Evolutionary conservation across 2,797 vertebrate species (phyloP).

Genomic region (Poecilia velifera): DNA sequence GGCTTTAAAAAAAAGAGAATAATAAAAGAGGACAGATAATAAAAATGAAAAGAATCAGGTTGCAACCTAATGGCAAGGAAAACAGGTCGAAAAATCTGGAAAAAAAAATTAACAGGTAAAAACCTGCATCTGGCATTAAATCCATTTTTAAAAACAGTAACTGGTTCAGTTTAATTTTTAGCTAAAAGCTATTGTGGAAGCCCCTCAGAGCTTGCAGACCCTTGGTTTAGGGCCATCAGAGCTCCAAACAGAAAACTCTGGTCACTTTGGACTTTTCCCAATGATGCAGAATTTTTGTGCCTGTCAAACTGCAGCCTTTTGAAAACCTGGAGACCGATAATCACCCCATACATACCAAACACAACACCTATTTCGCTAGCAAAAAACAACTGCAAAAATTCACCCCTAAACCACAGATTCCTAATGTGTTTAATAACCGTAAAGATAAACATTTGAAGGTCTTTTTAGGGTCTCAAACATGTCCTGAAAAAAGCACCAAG

Average conservation of each 20-base stretch:
- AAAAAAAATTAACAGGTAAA: too few species aligned
- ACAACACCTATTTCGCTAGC: not conserved
- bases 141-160: too few species aligned
- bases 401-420: constrained; percentile 24
- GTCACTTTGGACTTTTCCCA: not conserved
- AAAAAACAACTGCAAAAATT: not conserved
- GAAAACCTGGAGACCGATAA: not conserved
- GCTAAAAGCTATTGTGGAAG: too few species aligned
- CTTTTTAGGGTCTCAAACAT: constrained; percentile 29
- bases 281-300: not conserved
- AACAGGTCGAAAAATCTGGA: too few species aligned
- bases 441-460: constrained; percentile 6
- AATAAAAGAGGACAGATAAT: too few species aligned
- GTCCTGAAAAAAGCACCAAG: constrained; percentile 10
- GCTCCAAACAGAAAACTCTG: not conserved
- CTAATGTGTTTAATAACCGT: constrained; percentile 13
- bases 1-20: too few species aligned
- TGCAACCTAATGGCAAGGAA: too few species aligned
- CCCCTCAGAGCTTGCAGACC: too few species aligned
- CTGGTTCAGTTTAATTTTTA: too few species aligned
- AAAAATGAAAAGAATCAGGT: too few species aligned
- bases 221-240: not conserved
- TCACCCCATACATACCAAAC: not conserved
- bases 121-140: too few species aligned
- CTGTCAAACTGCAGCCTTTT: not conserved